Base-by-base conservation (phyloP, 1,140 invertebrate genomes). In the Sycobia sp. region DNA sequence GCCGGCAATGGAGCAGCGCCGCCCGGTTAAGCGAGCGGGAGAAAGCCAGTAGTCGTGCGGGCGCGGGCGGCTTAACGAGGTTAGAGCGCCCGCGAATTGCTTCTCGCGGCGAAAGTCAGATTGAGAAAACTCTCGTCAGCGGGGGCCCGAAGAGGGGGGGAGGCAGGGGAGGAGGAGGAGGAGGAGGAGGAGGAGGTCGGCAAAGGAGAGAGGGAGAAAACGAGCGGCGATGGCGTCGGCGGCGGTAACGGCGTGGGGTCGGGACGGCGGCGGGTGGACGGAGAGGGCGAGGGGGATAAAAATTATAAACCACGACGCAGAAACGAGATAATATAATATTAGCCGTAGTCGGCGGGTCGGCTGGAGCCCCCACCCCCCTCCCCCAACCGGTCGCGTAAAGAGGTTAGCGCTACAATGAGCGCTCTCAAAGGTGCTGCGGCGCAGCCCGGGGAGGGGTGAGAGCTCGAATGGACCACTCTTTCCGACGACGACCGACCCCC, bases 311-410 rank as follows among this genome's bases (percentile, higher is more conserved):
- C 67, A 70, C 70, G 73, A 72, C 69, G 73, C 73, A 77, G 71
- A 81, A 79, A 75, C 69, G 71, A 75, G 78, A 76, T 80, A 81
- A 82, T 81, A 80, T 74, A 80, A 82, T 80, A 81, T 79, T 74
- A 72, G 73, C 68, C 63, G 55, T 56, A 56, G 66, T 67, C 58
- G 67, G 67, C 66, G 58, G 16, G 46, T 39, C 54, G 67, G 62
- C 67, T 66, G 69, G 67, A 60, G 67, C 72, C 71, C 71, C 72
- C 70, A n/a, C n/a, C n/a, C n/a, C n/a, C n/a, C n/a, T n/a, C n/a
- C n/a, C n/a, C n/a, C n/a, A n/a, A n/a, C n/a, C n/a, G n/a, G n/a
- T n/a, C n/a, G n/a, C n/a, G n/a, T 77, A 77, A 78, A 72, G 60
- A 67, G 69, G 69, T 75, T 77, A 77, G 68, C 68, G 60, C 63